phyloP scores from a whole-genome alignment of 2,113 vertebrate genomes.

The Salvelinus sp. region DNA sequence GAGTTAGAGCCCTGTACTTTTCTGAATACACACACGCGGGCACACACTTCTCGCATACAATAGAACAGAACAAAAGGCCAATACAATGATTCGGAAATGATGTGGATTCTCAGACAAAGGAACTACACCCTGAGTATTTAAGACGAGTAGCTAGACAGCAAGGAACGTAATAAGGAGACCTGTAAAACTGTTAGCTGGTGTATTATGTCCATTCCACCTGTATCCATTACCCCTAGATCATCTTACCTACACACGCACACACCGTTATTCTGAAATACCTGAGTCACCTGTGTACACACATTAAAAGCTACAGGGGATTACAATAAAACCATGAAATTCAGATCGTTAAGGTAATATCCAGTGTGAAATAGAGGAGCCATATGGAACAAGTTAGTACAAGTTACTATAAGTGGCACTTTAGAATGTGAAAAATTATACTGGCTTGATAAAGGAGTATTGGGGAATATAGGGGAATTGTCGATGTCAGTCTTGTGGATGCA shows the following conservation, averaged over 20 bases:
- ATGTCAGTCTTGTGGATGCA: too few relatives aligned
- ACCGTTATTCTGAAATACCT: constrained; percentile 45
- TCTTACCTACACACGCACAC: constrained; percentile 36
- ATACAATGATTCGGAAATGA: constrained; percentile 28
- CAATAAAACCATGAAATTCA: neutral
- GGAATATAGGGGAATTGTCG: too few relatives aligned
- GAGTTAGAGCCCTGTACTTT: too few relatives aligned
- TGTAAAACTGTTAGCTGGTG: constrained; percentile 46
- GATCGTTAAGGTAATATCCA: too few relatives aligned
- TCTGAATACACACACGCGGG: too few relatives aligned
- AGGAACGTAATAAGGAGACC: constrained; percentile 59
- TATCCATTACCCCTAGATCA: constrained; percentile 65
- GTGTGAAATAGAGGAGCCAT: too few relatives aligned
- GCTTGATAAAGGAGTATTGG: too few relatives aligned
- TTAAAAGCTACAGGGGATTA: too few relatives aligned
- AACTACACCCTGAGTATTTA: constrained; percentile 30
- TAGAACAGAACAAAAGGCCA: constrained; percentile 18
- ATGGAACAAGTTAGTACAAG: too few relatives aligned
- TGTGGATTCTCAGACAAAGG: constrained; percentile 45
- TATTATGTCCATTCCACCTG: constrained; percentile 57
- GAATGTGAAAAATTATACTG: too few relatives aligned
- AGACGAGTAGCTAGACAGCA: constrained; percentile 42
- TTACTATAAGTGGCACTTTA: too few relatives aligned
- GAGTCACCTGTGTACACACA: constrained; percentile 11
- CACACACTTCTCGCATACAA: constrained; percentile 5